phyloP scores from a whole-genome alignment of 2,113 vertebrate species.

The Tychaedon coryphoeus region DNA sequence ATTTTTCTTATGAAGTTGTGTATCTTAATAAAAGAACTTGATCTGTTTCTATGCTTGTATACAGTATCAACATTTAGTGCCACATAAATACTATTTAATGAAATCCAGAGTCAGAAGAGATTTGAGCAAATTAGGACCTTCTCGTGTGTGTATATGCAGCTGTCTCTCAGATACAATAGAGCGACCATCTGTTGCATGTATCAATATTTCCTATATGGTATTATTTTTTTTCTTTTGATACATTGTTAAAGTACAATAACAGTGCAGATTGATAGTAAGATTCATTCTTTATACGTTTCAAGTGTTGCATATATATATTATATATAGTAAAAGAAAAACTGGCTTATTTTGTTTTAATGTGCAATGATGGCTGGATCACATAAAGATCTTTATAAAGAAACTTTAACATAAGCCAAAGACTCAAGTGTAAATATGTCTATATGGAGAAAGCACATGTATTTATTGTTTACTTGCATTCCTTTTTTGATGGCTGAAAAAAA shows the following conservation, averaged over 20 bases:
- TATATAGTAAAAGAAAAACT: conserved; percentile 73
- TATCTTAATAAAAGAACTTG: conserved; percentile 79
- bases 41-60: conserved; percentile 78
- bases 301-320: conserved; percentile 76
- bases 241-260: conserved; percentile 68
- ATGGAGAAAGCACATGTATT: conserved; percentile 99
- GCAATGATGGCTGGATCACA: conserved; percentile 89
- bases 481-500: conserved; percentile 84
- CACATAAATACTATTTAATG: conserved; percentile 73
- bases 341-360: conserved; percentile 87
- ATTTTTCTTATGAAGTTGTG: conserved; percentile 85
- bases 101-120: conserved; percentile 58
- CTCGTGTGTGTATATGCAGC: conserved; percentile 72
- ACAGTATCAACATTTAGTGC: conserved; percentile 75
- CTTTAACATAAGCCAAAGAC: conserved; percentile 99
- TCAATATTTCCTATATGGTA: conserved; percentile 71
- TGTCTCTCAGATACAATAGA: conserved; percentile 64
- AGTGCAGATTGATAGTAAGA: conserved; percentile 73
- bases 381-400: conserved; percentile 85
- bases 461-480: conserved; percentile 98
- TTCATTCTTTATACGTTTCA: conserved; percentile 74
- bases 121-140: conserved; percentile 53
- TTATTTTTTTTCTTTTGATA: conserved; percentile 60
- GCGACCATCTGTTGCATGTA: conserved; percentile 80
- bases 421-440: conserved; percentile 99